Evolutionary conservation across 2,113 vertebrate genomes (phyloP), one percentile per base, ranked within the genome.

Genomic region (Petromus typicus): DNA sequence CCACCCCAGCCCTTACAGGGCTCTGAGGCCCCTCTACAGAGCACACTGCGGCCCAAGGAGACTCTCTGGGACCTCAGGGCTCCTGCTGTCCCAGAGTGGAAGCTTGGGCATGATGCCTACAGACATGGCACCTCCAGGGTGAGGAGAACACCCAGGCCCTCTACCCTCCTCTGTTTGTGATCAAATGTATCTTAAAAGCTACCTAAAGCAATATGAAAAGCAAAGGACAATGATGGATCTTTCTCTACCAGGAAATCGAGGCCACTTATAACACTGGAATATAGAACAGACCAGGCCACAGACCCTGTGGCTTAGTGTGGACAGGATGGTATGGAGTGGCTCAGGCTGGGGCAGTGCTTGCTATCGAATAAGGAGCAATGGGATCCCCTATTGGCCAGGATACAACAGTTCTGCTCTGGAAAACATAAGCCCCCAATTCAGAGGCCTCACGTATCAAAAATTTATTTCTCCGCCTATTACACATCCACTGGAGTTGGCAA

Each of bases 391-490:
- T n/a, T 0, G 0, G 20, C 40, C 37, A 59, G 90, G 73, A 76
- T 27, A 66, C 22, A 59, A 54, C 3, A 86, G 59, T 48, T 51
- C 30, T 13, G 20, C 84, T 91, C 69, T 71, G 89, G 59, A 82
- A 92, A 90, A 91, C 57, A 86, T 34, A 61, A 56, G 57, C 48
- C 86, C 93, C 86, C 37, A 57, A 78, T 75, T 67, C 51, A 63
- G 43, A 18, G 23, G 48, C 83, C 81, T 85, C 87, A 64, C 75
- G 75, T 80, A 86, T 79, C 63, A 89, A 95, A 93, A 61, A 48
- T 96, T 64, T 71, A 94, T 89, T 95, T 75, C 88, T 93, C 63
- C 81, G 93, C 87, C 63, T 27, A 22, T 89, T 91, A 92, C 75
- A 92, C 0, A 5, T n/a, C 30, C 32, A 32, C 11, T 1, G 0